These are phyloP conservation scores for Erebia epiphron DNA, from an alignment of 2,888 invertebrate genomes.

Conservation along the genomic window DNA sequence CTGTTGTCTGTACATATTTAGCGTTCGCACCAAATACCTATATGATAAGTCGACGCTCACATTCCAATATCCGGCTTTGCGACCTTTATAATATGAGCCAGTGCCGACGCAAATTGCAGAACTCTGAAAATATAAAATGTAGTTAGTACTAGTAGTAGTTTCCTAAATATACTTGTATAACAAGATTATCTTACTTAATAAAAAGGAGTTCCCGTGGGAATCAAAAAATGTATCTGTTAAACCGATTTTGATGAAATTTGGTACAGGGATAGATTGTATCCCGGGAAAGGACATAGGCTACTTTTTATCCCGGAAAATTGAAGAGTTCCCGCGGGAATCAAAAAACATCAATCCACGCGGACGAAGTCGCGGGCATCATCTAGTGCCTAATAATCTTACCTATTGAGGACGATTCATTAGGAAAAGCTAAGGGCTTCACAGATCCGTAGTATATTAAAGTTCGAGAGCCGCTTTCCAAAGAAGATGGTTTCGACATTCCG, in stretches of 20 bases:
- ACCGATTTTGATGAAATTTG: too few relatives aligned
- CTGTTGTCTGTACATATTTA: slow-evolving; percentile 21
- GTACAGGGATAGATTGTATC: too few relatives aligned
- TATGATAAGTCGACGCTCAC: slow-evolving; percentile 25
- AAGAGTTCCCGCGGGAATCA: too few relatives aligned
- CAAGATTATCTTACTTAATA: too few relatives aligned
- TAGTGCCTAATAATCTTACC: background rate
- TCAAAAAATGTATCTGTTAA: too few relatives aligned
- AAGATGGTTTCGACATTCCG: slow-evolving; percentile 67
- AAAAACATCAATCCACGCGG: too few relatives aligned
- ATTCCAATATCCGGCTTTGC: slow-evolving; percentile 39
- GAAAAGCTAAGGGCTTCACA: slow-evolving; percentile 2
- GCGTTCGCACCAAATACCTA: slow-evolving; percentile 17
- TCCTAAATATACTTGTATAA: too few relatives aligned
- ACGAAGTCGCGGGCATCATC: too few relatives aligned
- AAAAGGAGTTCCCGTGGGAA: too few relatives aligned
- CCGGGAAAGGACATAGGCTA: too few relatives aligned
- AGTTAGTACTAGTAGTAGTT: too few relatives aligned
- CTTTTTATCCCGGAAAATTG: too few relatives aligned
- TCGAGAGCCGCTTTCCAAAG: slow-evolving; percentile 61
- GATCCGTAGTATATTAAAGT: slow-evolving; percentile 13
- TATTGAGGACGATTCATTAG: slow-evolving; percentile 4
- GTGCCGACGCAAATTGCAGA: slow-evolving; percentile 41
- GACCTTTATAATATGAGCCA: slow-evolving; percentile 41
- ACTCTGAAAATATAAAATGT: slow-evolving; percentile 22